Evolutionary conservation across 1,140 invertebrate genomes (phyloP).

Genomic region (Melitaea cinxia): DNA sequence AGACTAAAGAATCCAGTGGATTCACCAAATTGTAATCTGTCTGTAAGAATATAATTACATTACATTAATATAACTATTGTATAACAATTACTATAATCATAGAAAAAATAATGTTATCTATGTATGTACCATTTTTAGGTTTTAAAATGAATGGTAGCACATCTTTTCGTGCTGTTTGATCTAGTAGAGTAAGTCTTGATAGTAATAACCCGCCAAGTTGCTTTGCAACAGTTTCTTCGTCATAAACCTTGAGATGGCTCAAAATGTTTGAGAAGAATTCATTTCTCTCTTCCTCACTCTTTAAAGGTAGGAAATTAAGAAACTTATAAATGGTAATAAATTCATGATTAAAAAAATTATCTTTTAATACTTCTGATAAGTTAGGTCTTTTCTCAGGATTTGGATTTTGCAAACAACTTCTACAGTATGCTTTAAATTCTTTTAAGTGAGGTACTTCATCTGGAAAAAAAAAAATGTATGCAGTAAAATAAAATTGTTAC

Average conservation of each 20-base stretch:
- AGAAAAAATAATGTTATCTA: conserved; percentile 6
- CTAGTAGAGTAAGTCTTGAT: conserved; percentile 91
- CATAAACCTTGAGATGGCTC: conserved; percentile 85
- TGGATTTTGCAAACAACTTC: conserved; percentile 83
- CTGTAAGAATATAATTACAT: conserved; percentile 35
- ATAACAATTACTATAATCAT: too few species aligned
- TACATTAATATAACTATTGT: too few species aligned
- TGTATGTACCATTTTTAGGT: conserved; percentile 84
- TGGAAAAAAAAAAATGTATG: conserved; percentile 64
- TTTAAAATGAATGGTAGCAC: conserved; percentile 89
- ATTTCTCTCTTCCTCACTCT: conserved; percentile 87
- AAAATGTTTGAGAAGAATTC: conserved; percentile 88
- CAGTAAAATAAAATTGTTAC: too few species aligned
- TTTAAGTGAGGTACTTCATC: conserved; percentile 85
- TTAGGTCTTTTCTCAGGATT: conserved; percentile 83
- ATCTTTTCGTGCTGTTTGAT: conserved; percentile 88
- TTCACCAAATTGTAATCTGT: conserved; percentile 72
- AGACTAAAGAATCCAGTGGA: conserved; percentile 83
- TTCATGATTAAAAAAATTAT: conserved; percentile 91
- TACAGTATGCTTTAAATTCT: conserved; percentile 87
- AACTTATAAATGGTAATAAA: conserved; percentile 92
- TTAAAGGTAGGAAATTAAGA: conserved; percentile 90
- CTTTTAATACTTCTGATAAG: conserved; percentile 84
- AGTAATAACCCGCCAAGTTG: conserved; percentile 88
- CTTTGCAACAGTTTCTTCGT: conserved; percentile 89